These are phyloP conservation scores for Pelecanoides urinatrix DNA, from an alignment of 2,113 vertebrate species.

Conservation along the genomic window DNA sequence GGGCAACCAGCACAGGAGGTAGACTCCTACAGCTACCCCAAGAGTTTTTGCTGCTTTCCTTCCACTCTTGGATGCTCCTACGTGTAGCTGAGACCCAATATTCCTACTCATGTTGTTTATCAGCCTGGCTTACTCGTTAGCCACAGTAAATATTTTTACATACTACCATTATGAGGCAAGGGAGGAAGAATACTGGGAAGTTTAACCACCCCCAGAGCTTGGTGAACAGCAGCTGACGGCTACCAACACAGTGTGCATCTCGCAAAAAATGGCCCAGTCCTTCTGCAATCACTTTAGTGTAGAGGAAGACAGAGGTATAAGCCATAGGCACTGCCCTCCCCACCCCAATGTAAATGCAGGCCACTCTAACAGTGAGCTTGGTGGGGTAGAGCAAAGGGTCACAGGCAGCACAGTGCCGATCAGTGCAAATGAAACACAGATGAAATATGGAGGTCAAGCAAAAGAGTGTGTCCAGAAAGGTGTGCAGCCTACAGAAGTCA, in stretches of 20 bases:
- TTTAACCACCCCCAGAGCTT: slow-evolving; percentile 67
- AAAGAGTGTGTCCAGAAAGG: slow-evolving; percentile 64
- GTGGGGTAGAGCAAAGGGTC: slow-evolving; percentile 55
- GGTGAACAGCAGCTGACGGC: slow-evolving; percentile 63
- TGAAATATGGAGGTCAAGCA: slow-evolving; percentile 66
- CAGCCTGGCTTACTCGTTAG: slow-evolving; percentile 50
- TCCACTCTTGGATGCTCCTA: slow-evolving; percentile 16
- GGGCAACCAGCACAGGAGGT: slow-evolving; percentile 58
- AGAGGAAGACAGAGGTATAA: slow-evolving; percentile 59
- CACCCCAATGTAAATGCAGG: slow-evolving; percentile 18
- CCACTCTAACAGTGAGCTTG: slow-evolving; percentile 39
- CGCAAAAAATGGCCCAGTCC: slow-evolving; percentile 1
- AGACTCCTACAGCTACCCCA: slow-evolving; percentile 45
- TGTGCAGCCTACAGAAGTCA: slow-evolving; percentile 49
- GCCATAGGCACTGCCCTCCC: slow-evolving; percentile 48
- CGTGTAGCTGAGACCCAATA: background rate
- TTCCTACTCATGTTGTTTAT: slow-evolving; percentile 13
- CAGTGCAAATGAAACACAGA: slow-evolving; percentile 67
- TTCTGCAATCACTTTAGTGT: background rate
- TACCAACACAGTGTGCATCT: slow-evolving; percentile 45
- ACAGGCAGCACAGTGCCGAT: slow-evolving; percentile 59
- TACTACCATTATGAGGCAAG: slow-evolving; percentile 61
- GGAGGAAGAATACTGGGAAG: slow-evolving; percentile 66
- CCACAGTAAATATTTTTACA: slow-evolving; percentile 63
- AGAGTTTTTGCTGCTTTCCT: slow-evolving; percentile 66